A percentile compares a stretch with the other conserved stretches of the same genome.
Evolutionary conservation across 2,113 vertebrate genomes (phyloP).

Genomic region (Antennarius striatus): DNA sequence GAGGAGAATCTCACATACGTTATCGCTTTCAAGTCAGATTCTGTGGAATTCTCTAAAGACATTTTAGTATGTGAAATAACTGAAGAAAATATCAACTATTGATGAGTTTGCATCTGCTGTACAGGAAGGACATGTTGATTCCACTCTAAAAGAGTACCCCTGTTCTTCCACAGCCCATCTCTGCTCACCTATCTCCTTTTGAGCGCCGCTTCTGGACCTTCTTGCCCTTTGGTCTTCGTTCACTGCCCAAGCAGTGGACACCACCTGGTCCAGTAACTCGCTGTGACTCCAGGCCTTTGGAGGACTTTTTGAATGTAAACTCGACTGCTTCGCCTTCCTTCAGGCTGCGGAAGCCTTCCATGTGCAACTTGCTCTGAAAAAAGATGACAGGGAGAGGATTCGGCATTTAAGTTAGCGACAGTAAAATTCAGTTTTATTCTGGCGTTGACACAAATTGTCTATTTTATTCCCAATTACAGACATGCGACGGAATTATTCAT

Average conservation of each 20-base stretch:
- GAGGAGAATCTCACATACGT: too few species aligned
- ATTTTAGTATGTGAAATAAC: too few species aligned
- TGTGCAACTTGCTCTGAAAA: slow-evolving; percentile 94
- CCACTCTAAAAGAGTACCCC: neutral
- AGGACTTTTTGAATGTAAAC: slow-evolving; percentile 96
- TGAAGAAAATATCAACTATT: too few species aligned
- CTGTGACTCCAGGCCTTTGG: slow-evolving; percentile 94
- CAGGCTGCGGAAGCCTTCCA: slow-evolving; percentile 98
- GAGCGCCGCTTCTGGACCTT: slow-evolving; percentile 91
- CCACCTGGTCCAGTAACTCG: slow-evolving; percentile 91
- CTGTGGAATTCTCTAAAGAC: too few species aligned
- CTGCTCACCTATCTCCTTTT: slow-evolving; percentile 90
- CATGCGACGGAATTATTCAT: neutral
- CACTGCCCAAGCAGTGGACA: slow-evolving; percentile 91
- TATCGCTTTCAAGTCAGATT: too few species aligned
- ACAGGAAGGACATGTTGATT: neutral
- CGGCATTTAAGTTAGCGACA: neutral
- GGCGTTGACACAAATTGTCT: too few species aligned
- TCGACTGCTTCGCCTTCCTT: slow-evolving; percentile 95
- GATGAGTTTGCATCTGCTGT: too few species aligned
- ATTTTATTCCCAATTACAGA: too few species aligned
- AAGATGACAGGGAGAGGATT: slow-evolving; percentile 28
- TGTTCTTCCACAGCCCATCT: neutral
- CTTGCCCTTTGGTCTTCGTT: slow-evolving; percentile 93
- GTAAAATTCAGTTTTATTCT: neutral